These are phyloP conservation scores for Drosophila putrida DNA, from an alignment of 2,888 invertebrate genomes.

Conservation along the genomic window DNA sequence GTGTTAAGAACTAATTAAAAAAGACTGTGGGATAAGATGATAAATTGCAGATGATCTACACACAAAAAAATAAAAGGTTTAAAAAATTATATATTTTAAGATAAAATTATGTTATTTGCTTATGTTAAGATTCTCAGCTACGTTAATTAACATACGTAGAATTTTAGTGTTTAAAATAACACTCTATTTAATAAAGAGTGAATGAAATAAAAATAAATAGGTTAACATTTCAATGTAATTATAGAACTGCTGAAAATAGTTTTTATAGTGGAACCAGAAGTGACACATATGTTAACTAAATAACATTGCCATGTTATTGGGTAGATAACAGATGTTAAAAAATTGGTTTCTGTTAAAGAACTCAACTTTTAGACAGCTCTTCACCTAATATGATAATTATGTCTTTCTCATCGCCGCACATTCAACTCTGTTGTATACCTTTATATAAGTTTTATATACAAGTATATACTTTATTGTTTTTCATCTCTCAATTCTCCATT, in stretches of 20 bases:
- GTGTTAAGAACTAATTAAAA: slow-evolving; percentile 15
- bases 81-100: not conserved
- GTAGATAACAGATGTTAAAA: not conserved
- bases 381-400: not conserved
- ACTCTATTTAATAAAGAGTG: no score
- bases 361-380: not conserved
- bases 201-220: no score
- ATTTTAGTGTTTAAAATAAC: not conserved
- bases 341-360: not conserved
- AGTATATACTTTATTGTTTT: not conserved
- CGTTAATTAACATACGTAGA: no score
- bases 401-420: not conserved
- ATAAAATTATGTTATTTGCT: not conserved
- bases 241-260: no score
- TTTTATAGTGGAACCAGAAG: no score
- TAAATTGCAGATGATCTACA: not conserved
- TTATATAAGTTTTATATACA: not conserved
- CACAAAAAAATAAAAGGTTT: not conserved
- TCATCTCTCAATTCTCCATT: slow-evolving; percentile 20
- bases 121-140: not conserved
- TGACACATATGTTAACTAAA: no score
- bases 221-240: no score
- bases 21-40: not conserved
- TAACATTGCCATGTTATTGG: not conserved
- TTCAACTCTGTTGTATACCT: slow-evolving; percentile 1